phyloP scores from a whole-genome alignment of 2,888 invertebrate species.

The Thereva nobilitata region DNA sequence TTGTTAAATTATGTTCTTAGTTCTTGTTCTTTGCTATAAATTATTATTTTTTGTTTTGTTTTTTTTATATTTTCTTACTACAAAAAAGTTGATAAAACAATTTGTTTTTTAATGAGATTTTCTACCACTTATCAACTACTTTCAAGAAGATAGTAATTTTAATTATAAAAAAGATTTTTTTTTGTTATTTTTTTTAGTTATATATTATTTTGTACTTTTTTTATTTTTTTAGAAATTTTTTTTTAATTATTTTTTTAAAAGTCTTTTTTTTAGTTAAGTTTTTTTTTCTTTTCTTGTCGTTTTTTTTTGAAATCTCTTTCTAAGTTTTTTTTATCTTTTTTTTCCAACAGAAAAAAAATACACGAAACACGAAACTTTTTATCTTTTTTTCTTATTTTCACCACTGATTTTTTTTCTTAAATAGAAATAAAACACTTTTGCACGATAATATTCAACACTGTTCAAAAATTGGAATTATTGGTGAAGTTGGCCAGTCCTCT shows the following conservation, averaged over 20 bases:
- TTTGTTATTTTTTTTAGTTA: neutral
- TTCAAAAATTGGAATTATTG: constrained; percentile 64
- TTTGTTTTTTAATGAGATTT: constrained; percentile 5
- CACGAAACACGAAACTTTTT: constrained; percentile 9
- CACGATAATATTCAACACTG: constrained; percentile 48
- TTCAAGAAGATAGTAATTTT: neutral
- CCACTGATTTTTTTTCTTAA: neutral
- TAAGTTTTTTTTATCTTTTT: neutral
- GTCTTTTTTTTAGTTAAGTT: neutral
- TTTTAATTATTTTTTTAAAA: neutral
- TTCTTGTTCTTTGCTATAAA: too few species aligned
- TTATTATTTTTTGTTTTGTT: too few species aligned
- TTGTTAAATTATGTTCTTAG: too few species aligned
- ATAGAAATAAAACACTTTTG: constrained; percentile 1
- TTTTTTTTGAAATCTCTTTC: constrained; percentile 9
- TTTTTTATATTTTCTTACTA: too few species aligned
- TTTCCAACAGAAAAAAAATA: constrained; percentile 7
- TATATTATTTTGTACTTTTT: constrained; percentile 15
- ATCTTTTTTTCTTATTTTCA: constrained; percentile 15
- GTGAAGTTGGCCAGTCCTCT: constrained; percentile 68
- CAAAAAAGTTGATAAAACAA: too few species aligned
- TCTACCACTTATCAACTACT: constrained; percentile 9
- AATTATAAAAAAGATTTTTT: constrained; percentile 1
- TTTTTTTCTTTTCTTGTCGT: constrained; percentile 7
- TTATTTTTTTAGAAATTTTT: constrained; percentile 6